These are phyloP conservation scores for Aphidius colemani DNA, from an alignment of 2,888 invertebrate genomes.

Conservation along the genomic window DNA sequence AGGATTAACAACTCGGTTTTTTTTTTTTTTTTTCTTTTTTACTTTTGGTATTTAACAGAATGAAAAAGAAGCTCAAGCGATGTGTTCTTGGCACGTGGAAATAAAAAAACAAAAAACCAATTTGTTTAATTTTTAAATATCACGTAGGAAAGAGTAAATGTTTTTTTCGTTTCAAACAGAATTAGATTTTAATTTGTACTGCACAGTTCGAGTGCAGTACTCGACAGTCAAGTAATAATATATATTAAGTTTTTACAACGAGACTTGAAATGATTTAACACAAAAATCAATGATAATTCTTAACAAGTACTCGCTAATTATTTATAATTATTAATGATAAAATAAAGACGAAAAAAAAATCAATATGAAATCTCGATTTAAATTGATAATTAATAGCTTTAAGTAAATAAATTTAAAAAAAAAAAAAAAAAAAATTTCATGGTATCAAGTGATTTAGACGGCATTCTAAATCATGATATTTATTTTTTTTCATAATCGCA, in stretches of 20 bases:
- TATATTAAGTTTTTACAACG: constrained; percentile 45
- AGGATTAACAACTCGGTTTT: too few relatives aligned
- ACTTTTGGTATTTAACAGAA: background rate
- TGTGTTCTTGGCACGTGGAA: background rate
- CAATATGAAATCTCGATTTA: too few relatives aligned
- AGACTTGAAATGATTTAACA: background rate
- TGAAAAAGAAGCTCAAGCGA: constrained; percentile 4
- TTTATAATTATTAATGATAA: too few relatives aligned
- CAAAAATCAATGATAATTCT: background rate
- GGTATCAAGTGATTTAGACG: too few relatives aligned
- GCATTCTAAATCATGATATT: too few relatives aligned
- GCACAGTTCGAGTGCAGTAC: constrained; percentile 52
- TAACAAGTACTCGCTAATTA: too few relatives aligned
- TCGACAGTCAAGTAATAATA: constrained; percentile 49
- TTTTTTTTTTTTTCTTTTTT: too few relatives aligned
- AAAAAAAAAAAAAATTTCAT: too few relatives aligned
- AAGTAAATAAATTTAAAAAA: too few relatives aligned
- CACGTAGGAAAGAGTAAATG: background rate
- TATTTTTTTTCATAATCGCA: too few relatives aligned
- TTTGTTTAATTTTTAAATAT: background rate
- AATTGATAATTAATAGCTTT: too few relatives aligned
- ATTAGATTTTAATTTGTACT: constrained; percentile 46
- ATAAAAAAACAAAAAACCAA: background rate
- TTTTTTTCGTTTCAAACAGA: background rate
- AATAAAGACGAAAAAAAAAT: too few relatives aligned